These are phyloP conservation scores for Copidosoma aretas DNA, from an alignment of 2,888 invertebrate genomes.

Conservation along the genomic window DNA sequence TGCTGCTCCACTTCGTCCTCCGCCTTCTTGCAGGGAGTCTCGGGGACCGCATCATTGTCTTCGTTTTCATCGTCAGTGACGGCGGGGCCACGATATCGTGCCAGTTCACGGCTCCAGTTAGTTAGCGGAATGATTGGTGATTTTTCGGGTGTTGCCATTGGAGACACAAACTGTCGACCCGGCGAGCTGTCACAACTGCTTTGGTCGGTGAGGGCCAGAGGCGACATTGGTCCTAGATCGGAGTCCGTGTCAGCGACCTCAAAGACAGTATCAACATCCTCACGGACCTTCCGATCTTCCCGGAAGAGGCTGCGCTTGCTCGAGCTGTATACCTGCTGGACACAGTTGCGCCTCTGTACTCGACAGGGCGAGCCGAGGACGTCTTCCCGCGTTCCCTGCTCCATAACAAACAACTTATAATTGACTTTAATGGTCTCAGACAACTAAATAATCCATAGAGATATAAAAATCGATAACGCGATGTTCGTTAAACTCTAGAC, in stretches of 20 bases:
- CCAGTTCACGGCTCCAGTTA: slow-evolving; percentile 48
- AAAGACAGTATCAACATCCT: slow-evolving; percentile 40
- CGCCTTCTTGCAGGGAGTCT: slow-evolving; percentile 50
- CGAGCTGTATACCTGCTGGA: slow-evolving; percentile 40
- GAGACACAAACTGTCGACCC: slow-evolving; percentile 48
- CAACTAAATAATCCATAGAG: too few species aligned
- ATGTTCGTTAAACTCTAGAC: too few species aligned
- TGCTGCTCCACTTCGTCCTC: slow-evolving; percentile 45
- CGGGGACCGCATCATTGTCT: slow-evolving; percentile 45
- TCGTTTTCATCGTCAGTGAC: background rate
- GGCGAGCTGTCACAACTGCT: slow-evolving; percentile 50
- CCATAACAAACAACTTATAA: too few species aligned
- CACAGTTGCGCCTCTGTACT: too few species aligned
- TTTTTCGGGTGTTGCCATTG: slow-evolving; percentile 48
- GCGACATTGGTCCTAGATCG: slow-evolving; percentile 57
- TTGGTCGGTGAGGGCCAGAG: slow-evolving; percentile 50
- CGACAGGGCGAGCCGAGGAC: too few species aligned
- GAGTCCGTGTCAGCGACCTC: slow-evolving; percentile 50
- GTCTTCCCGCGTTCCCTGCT: too few species aligned
- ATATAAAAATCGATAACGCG: too few species aligned
- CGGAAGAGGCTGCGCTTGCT: slow-evolving; percentile 49
- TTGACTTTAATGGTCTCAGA: too few species aligned
- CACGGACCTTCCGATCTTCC: slow-evolving; percentile 26
- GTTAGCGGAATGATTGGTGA: slow-evolving; percentile 38
- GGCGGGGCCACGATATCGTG: background rate